A percentile compares a stretch with the other conserved stretches of the same genome.
phyloP scores from a whole-genome alignment of 2,888 invertebrate species.

The Pyrrhosoma nymphula region DNA sequence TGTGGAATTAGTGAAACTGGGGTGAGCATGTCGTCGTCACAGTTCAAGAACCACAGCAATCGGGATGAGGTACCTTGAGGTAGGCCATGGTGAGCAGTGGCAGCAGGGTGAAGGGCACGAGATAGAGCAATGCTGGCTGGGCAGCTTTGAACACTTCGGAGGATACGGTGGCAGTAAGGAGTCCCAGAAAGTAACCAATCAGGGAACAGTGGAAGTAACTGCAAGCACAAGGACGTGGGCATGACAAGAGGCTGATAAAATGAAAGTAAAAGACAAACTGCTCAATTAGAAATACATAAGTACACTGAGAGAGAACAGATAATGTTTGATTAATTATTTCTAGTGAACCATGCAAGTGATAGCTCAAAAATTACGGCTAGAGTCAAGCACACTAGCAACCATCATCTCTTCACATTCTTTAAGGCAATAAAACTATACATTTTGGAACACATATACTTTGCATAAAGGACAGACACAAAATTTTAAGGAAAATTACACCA shows the following conservation, averaged over 20 bases:
- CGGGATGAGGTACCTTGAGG: conserved; percentile 86
- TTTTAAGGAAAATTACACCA: too few species aligned
- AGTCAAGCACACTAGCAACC: neutral
- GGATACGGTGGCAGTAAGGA: conserved; percentile 97
- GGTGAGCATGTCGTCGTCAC: neutral
- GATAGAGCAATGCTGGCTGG: conserved; percentile 97
- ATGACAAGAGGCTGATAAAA: neutral
- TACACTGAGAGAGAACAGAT: neutral
- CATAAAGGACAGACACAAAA: too few species aligned
- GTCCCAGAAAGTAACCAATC: conserved; percentile 97
- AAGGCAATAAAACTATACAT: neutral
- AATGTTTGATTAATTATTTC: neutral
- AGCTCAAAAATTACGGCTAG: neutral
- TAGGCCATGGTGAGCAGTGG: conserved; percentile 99
- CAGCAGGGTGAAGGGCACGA: conserved; percentile 97
- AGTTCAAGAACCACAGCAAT: neutral
- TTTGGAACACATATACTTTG: neutral
- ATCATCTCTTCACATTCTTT: neutral
- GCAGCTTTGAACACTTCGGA: conserved; percentile 99
- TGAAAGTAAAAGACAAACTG: neutral
- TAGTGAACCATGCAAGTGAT: too few species aligned
- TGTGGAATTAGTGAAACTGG: neutral
- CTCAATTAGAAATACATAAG: neutral
- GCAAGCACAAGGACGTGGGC: conserved; percentile 67
- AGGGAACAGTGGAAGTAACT: conserved; percentile 99